A percentile compares a stretch with the other conserved stretches of the same genome.
Evolutionary conservation across 2,888 invertebrate species (phyloP).

Genomic region (Platycnemis pennipes): DNA sequence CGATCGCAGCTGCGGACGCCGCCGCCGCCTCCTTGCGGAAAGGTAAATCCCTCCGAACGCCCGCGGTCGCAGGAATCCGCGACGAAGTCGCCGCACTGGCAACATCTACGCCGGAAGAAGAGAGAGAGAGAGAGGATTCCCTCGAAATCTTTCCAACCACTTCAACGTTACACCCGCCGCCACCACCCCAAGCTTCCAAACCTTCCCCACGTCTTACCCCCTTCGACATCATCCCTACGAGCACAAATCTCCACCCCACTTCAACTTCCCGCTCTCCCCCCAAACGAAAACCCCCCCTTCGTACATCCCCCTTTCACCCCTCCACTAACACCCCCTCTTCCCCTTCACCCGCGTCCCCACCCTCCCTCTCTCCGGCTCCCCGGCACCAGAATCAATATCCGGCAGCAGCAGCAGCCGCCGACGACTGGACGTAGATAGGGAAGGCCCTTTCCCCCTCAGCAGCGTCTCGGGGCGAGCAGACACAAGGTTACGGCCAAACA

Average conservation of each 20-base stretch:
- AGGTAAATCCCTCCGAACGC: too few species aligned
- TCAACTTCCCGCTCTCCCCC: constrained; percentile 22
- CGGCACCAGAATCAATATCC: constrained; percentile 55
- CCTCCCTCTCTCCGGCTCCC: background rate
- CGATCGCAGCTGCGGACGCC: too few species aligned
- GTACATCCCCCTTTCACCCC: background rate
- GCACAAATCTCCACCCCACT: background rate
- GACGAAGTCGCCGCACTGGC: background rate
- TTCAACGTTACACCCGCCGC: background rate
- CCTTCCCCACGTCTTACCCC: background rate
- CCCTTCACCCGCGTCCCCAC: background rate
- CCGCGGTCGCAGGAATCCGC: background rate
- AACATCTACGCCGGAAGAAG: background rate
- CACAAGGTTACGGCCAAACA: constrained; percentile 55
- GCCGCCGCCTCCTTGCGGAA: too few species aligned
- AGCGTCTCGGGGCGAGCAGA: constrained; percentile 5
- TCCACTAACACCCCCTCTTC: background rate
- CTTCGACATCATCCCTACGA: background rate
- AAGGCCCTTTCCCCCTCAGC: background rate
- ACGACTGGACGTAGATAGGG: constrained; percentile 13
- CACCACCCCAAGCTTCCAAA: background rate
- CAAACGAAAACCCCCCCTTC: background rate
- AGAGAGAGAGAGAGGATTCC: background rate
- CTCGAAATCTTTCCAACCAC: background rate
- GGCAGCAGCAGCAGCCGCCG: constrained; percentile 12